phyloP scores from a whole-genome alignment of 2,113 vertebrate genomes.

The Carollia perspicillata region DNA sequence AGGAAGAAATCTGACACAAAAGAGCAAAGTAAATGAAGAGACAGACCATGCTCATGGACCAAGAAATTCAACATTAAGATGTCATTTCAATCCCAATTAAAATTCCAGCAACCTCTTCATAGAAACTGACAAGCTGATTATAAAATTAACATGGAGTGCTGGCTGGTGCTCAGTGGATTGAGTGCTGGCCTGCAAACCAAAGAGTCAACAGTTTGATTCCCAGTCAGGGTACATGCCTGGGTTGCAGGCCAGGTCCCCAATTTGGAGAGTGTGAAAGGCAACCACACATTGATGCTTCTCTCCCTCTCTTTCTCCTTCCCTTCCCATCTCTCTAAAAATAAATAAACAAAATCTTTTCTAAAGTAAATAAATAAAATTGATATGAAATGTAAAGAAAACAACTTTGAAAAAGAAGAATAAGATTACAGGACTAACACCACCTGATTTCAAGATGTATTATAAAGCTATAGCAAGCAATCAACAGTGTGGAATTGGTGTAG shows the following conservation, averaged over 20 bases:
- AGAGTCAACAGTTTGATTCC: no score
- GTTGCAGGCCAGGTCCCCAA: no score
- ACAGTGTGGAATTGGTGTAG: not conserved
- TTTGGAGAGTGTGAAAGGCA: no score
- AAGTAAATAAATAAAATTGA: not conserved
- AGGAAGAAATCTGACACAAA: not conserved
- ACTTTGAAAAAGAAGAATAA: not conserved
- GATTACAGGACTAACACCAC: not conserved
- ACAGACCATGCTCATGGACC: not conserved
- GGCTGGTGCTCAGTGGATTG: no score
- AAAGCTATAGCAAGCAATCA: not conserved
- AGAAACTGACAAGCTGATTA: not conserved
- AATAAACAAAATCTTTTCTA: no score
- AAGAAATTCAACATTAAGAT: not conserved
- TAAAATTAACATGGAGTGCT: not conserved
- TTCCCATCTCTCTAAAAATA: no score
- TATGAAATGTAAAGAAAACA: not conserved
- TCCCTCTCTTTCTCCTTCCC: no score
- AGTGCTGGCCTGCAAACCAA: no score
- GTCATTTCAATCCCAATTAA: not conserved
- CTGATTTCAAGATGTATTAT: not conserved
- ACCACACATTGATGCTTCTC: no score
- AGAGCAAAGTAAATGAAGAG: not conserved
- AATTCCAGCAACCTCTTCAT: not conserved
- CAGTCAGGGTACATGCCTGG: no score